These are phyloP conservation scores for Stigmatopora nigra DNA, from an alignment of 2,113 vertebrate genomes.

Conservation along the genomic window DNA sequence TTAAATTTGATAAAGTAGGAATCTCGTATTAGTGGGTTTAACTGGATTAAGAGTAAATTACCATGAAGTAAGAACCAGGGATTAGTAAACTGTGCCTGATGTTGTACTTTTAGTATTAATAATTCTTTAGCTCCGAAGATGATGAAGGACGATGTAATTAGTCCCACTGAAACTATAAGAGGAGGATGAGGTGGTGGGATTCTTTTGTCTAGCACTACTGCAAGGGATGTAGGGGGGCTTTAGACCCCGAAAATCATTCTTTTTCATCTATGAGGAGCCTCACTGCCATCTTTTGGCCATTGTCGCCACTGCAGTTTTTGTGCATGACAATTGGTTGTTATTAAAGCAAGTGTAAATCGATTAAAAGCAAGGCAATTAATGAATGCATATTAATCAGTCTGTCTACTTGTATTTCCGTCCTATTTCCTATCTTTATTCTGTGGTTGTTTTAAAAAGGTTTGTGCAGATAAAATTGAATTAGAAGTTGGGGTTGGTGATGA, in stretches of 20 bases:
- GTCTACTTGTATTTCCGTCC: not conserved
- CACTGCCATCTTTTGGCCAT: conserved; percentile 62
- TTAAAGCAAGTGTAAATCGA: not conserved
- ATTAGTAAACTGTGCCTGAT: not conserved
- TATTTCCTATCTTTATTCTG: not conserved
- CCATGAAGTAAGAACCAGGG: not conserved
- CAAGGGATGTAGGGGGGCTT: not conserved
- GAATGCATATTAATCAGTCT: not conserved
- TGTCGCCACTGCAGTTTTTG: not conserved
- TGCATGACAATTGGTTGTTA: not conserved
- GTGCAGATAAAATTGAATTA: no score
- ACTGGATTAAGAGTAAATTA: not conserved
- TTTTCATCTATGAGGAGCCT: conserved; percentile 23
- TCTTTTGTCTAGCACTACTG: conserved; percentile 8
- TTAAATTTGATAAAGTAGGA: not conserved
- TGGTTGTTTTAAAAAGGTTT: no score
- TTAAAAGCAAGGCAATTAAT: not conserved
- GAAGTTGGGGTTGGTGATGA: no score
- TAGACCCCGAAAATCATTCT: not conserved
- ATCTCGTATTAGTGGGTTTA: not conserved
- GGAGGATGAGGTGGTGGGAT: conserved; percentile 19
- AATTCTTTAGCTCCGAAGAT: conserved; percentile 46
- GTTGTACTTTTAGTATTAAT: conserved; percentile 49
- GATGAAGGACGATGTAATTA: conserved; percentile 69
- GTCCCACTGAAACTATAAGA: conserved; percentile 63